Evolutionary conservation across 2,888 invertebrate species (phyloP).

Genomic region (Eurytoma californica): DNA sequence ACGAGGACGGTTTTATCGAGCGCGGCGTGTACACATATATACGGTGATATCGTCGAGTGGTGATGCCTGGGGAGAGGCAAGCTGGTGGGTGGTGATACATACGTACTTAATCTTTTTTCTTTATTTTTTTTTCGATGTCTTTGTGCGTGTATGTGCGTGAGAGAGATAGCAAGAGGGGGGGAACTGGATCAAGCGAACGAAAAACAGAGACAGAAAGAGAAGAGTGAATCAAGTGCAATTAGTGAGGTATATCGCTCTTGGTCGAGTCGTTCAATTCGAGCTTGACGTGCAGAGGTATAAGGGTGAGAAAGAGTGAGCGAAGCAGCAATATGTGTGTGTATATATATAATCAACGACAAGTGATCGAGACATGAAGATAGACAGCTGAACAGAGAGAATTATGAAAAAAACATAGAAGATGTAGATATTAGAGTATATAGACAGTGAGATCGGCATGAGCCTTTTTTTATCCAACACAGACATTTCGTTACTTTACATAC

Average conservation of each 20-base stretch:
- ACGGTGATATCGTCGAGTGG: conserved; percentile 12
- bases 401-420: neutral
- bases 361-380: neutral
- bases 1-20: conserved; percentile 24
- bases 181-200: conserved; percentile 29
- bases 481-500: neutral
- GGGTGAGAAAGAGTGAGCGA: neutral
- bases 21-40: conserved; percentile 21
- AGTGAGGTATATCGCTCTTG: conserved; percentile 31
- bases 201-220: too few species aligned
- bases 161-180: neutral
- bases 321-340: neutral
- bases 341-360: neutral
- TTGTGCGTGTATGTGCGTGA: neutral
- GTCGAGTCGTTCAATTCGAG: conserved; percentile 54
- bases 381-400: neutral
- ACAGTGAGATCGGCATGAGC: neutral
- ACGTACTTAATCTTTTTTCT: conserved; percentile 9
- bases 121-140: neutral
- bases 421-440: neutral
- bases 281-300: conserved; percentile 36
- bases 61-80: conserved; percentile 22
- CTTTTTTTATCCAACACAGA: neutral
- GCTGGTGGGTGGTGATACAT: conserved; percentile 9
- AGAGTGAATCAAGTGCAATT: conserved; percentile 46